These are phyloP conservation scores for Butorides virescens DNA, from an alignment of 2,113 vertebrate genomes.

Conservation along the genomic window DNA sequence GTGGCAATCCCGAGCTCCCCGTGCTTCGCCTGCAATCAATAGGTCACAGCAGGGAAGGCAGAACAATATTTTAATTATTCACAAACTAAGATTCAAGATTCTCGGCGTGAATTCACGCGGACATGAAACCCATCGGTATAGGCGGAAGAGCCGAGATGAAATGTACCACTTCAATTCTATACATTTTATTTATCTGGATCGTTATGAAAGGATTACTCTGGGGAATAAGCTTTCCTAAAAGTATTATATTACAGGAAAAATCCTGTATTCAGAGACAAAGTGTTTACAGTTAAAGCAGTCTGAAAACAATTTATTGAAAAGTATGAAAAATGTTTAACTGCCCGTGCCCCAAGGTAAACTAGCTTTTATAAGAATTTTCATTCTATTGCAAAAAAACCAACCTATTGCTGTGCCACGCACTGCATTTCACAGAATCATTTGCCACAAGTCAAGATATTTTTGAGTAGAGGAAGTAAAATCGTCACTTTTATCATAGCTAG, in stretches of 20 bases:
- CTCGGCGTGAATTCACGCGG: background rate
- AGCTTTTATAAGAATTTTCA: background rate
- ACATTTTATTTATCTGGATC: background rate
- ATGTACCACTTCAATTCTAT: background rate
- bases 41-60: background rate
- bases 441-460: background rate
- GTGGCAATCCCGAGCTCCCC: background rate
- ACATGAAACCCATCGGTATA: fast-evolving
- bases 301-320: background rate
- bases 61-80: background rate
- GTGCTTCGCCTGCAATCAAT: background rate
- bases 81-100: background rate
- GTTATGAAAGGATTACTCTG: background rate
- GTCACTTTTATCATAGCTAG: background rate
- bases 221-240: background rate
- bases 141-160: background rate
- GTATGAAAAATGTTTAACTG: background rate
- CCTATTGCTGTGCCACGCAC: background rate
- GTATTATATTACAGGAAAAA: background rate
- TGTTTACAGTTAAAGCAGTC: background rate
- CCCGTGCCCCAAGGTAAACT: background rate
- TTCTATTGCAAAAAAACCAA: background rate
- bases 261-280: background rate
- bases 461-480: background rate
- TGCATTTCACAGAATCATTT: background rate